Evolutionary conservation across 2,888 invertebrate species (phyloP).

Genomic region (Andrena praecox): DNA sequence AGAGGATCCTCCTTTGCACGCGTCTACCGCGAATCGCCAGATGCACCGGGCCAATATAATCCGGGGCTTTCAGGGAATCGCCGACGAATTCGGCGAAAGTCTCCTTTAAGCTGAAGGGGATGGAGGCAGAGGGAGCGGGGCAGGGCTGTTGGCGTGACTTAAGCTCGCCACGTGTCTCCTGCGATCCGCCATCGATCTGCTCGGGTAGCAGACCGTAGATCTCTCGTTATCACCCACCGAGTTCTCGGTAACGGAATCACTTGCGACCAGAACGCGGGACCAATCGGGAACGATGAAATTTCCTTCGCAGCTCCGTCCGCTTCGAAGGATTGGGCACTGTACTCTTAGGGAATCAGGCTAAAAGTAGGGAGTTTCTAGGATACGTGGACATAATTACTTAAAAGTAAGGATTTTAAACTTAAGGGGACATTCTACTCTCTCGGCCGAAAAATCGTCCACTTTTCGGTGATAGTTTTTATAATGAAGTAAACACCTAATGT

Average conservation of each 20-base stretch:
- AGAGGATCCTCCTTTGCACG: constrained; percentile 49
- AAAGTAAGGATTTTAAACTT: too few relatives aligned
- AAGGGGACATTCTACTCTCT: too few relatives aligned
- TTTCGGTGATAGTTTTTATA: too few relatives aligned
- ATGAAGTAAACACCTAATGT: too few relatives aligned
- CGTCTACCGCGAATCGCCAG: constrained; percentile 55
- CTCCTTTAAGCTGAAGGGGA: constrained; percentile 22
- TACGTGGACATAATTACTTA: too few relatives aligned
- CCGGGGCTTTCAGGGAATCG: constrained; percentile 57
- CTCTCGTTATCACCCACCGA: constrained; percentile 61
- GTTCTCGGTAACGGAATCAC: constrained; percentile 57
- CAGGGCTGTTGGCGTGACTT: constrained; percentile 42
- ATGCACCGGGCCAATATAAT: constrained; percentile 52
- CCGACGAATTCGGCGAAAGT: constrained; percentile 61
- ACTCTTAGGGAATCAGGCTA: too few relatives aligned
- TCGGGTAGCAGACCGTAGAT: constrained; percentile 47
- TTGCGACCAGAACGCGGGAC: constrained; percentile 1
- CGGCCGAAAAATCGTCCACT: too few relatives aligned
- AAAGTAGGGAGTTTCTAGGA: too few relatives aligned
- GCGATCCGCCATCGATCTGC: constrained; percentile 58
- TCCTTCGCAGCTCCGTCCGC: too few relatives aligned
- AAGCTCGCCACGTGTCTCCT: constrained; percentile 54
- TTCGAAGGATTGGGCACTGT: too few relatives aligned
- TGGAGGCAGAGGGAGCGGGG: constrained; percentile 18
- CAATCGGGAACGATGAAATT: neutral